Conservation (phyloP, 2,888 invertebrate species). For the Ligdia adustata region DNA sequence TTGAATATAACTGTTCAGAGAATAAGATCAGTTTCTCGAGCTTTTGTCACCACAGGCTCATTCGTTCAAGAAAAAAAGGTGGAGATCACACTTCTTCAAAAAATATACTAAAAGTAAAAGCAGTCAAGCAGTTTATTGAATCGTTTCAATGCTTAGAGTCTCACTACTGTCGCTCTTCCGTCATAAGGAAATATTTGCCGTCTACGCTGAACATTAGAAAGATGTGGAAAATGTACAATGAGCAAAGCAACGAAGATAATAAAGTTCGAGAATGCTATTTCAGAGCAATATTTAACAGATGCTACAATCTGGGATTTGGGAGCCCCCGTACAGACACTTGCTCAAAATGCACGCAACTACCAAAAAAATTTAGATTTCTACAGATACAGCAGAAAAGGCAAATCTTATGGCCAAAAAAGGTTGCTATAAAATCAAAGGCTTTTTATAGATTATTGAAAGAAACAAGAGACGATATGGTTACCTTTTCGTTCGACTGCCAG, state of each 20-base stretch:
- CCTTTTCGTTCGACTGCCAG: conserved; percentile 32
- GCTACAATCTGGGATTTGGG: conserved; percentile 32
- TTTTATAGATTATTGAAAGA: conserved; percentile 31
- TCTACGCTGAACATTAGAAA: conserved; percentile 32
- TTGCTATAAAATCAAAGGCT: conserved; percentile 30
- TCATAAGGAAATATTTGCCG: conserved; percentile 33
- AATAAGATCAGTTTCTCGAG: conserved; percentile 28
- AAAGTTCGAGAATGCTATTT: conserved; percentile 29
- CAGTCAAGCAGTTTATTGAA: conserved; percentile 23
- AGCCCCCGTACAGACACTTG: conserved; percentile 29
- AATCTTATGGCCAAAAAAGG: conserved; percentile 29
- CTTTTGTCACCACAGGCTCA: conserved; percentile 27
- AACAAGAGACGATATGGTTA: conserved; percentile 20
- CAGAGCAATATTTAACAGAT: conserved; percentile 26
- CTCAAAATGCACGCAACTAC: conserved; percentile 27
- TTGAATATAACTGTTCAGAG: conserved; percentile 24
- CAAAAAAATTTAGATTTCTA: conserved; percentile 18
- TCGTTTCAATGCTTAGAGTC: conserved; percentile 33
- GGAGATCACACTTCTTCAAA: conserved; percentile 31
- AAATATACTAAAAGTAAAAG: conserved; percentile 28
- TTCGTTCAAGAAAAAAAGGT: conserved; percentile 32
- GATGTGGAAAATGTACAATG: conserved; percentile 18
- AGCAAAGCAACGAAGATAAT: conserved; percentile 18
- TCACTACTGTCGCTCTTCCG: conserved; percentile 32
- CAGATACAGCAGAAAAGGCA: conserved; percentile 18